Conservation (phyloP, 2,113 vertebrate species). For the Leptosomus discolor region DNA sequence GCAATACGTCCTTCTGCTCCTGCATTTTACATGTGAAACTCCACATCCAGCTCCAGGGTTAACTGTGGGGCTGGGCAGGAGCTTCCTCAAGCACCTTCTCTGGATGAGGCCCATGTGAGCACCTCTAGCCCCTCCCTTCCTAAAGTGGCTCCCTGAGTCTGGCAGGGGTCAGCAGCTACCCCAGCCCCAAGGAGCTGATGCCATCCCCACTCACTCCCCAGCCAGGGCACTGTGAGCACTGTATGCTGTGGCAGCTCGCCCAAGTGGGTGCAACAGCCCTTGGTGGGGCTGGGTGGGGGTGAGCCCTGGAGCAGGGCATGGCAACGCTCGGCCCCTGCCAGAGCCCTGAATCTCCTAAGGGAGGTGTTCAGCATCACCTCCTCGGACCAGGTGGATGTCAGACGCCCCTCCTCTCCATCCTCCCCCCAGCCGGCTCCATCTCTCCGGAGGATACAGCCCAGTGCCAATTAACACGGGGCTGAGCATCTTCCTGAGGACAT, state of each 20-base stretch:
- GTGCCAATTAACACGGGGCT: neutral
- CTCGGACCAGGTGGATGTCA: neutral
- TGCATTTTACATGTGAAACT: neutral
- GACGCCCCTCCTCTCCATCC: neutral
- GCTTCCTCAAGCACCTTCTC: neutral
- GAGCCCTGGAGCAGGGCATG: neutral
- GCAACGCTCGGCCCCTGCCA: neutral
- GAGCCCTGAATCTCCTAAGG: neutral
- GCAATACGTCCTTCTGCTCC: neutral
- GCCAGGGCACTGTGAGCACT: neutral
- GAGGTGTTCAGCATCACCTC: neutral
- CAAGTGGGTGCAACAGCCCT: neutral
- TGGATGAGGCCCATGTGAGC: neutral
- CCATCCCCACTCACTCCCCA: neutral
- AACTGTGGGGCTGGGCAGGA: neutral
- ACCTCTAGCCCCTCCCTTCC: neutral
- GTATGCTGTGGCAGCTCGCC: neutral
- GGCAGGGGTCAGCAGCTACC: neutral
- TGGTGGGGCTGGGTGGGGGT: neutral
- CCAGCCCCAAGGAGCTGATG: neutral
- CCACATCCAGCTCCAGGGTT: neutral
- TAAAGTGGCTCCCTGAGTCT: neutral
- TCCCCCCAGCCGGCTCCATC: neutral
- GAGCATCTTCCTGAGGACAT: conserved; percentile 16
- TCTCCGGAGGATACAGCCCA: neutral